Evolutionary conservation across 2,797 vertebrate species (phyloP), one percentile per base, ranked within the genome.

Genomic region (Caiman crocodilus): DNA sequence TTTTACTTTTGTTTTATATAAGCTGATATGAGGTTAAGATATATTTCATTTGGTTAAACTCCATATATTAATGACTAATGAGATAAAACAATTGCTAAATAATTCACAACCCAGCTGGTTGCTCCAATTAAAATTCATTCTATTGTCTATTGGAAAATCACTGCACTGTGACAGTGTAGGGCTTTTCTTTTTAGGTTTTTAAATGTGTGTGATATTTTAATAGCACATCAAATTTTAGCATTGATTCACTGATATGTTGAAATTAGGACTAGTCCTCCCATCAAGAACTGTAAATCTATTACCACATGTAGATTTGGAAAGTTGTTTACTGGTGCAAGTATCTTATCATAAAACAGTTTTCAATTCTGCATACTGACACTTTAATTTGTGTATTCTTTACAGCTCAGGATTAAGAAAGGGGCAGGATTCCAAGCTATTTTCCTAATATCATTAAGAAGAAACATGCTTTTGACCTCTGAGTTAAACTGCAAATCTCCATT

Each of bases 381-480:
- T 95, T 96, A 91, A 95, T 93, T 94, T 93, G 20, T 90, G 90
- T 90, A 32, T 87, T 94, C 71, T 92, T 91, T 95, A 92, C 64
- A 79, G 79, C 73, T 90, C 61, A 94, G 77, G 95, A 95, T 91
- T 95, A 96, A 95, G 84, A 58, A 89, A 96, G 32, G 18, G 90
- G 90, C 87, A 93, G 82, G 4, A 87, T 90, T 95, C 92, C 95
- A 96, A 95, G 77, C 58, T 94, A 73, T 90, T 95, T 78, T 69
- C 85, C 64, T 82, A 90, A 65, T 88, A 87, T 88, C 30, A 90
- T 95, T 95, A 93, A 88, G 89, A 95, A 95, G 85, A 93, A 91
- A 92, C 58, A 78, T 87, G 76, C 58, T 95, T 96, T 96, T 96
- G 93, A 97, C 95, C 93, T 95, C 95, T 84, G 79, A 90, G 87